Evolutionary conservation across 1,140 invertebrate genomes (phyloP).

Genomic region (Apis dorsata): DNA sequence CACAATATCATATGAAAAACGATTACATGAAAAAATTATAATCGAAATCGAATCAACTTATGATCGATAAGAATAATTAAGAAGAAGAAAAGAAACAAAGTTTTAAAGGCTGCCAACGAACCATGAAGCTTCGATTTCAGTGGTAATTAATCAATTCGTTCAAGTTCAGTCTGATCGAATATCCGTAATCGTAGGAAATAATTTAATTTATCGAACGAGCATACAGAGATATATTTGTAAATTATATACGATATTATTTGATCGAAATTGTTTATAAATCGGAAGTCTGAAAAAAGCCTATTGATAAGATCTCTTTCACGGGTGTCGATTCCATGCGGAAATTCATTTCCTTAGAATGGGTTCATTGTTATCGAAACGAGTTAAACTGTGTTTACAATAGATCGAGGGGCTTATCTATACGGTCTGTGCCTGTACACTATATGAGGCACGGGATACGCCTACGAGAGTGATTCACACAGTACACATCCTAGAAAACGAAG

Average conservation of each 20-base stretch:
- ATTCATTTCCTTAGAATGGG: slow-evolving; percentile 52
- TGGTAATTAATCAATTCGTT: slow-evolving; percentile 17
- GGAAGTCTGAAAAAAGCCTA: not conserved
- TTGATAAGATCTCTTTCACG: slow-evolving; percentile 15
- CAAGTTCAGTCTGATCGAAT: not conserved
- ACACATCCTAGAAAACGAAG: slow-evolving; percentile 45
- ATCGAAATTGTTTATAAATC: slow-evolving; percentile 26
- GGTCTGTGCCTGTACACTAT: not conserved
- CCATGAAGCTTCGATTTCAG: not conserved
- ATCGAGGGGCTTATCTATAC: slow-evolving; percentile 38
- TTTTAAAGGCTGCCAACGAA: not conserved
- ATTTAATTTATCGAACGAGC: not conserved
- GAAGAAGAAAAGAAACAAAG: not conserved
- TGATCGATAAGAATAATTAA: slow-evolving; percentile 6
- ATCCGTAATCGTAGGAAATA: not conserved
- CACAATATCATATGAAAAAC: not conserved
- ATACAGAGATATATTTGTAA: not conserved
- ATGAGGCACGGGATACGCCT: slow-evolving; percentile 46
- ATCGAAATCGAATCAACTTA: not conserved
- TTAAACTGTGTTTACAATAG: slow-evolving; percentile 19
- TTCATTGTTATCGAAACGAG: slow-evolving; percentile 31
- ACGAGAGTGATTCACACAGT: slow-evolving; percentile 54
- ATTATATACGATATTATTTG: not conserved
- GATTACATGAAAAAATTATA: not conserved
- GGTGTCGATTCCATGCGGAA: slow-evolving; percentile 28